A percentile compares a stretch with the other conserved stretches of the same genome.
Evolutionary conservation across 1,140 invertebrate genomes (phyloP).

Genomic region (Helicoverpa zea): DNA sequence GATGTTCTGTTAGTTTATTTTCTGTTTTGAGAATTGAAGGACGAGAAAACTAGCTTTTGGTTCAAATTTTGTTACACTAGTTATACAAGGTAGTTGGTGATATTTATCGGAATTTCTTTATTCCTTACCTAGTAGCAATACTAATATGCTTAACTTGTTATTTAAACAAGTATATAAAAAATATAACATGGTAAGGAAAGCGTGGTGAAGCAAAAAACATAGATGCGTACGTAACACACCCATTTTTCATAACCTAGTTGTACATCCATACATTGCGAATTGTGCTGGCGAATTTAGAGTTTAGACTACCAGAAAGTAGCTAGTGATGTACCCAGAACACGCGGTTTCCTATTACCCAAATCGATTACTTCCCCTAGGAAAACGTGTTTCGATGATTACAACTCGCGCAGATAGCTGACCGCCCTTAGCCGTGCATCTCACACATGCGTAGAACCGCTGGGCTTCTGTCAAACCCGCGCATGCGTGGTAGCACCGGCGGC

Average conservation of each 20-base stretch:
- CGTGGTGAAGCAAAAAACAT: conserved; percentile 1
- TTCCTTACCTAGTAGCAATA: too few relatives aligned
- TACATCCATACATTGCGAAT: neutral
- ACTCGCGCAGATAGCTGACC: conserved; percentile 8
- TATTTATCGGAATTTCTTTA: too few relatives aligned
- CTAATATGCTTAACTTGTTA: too few relatives aligned
- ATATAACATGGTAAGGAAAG: too few relatives aligned
- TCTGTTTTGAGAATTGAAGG: too few relatives aligned
- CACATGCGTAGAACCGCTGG: neutral
- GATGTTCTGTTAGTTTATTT: neutral
- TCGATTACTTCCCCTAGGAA: conserved; percentile 6
- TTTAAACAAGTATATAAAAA: too few relatives aligned
- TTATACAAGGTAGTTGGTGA: too few relatives aligned
- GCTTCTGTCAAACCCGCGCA: conserved; percentile 18
- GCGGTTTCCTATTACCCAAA: neutral
- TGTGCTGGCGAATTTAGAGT: neutral
- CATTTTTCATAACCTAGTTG: neutral
- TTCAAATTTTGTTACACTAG: too few relatives aligned
- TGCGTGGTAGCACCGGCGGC: neutral
- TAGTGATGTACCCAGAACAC: neutral
- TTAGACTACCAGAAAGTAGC: neutral
- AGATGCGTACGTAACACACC: conserved; percentile 4
- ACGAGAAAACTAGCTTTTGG: too few relatives aligned
- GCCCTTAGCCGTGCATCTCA: conserved; percentile 20
- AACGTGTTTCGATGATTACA: neutral